phyloP scores from a whole-genome alignment of 2,113 vertebrate genomes.

The Plestiodon gilberti region DNA sequence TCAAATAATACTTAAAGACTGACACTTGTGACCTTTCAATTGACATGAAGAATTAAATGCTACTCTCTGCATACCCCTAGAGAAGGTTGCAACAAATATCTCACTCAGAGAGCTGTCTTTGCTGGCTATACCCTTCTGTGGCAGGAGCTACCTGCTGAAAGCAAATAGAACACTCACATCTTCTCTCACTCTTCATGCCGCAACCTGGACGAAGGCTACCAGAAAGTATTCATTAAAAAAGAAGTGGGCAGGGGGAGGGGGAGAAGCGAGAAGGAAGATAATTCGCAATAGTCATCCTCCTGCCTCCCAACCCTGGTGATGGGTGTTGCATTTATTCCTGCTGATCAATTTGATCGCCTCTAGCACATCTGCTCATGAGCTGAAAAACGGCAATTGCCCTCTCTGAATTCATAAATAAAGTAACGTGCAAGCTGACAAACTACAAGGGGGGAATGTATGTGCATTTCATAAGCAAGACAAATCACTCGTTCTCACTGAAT shows the following conservation, averaged over 20 bases:
- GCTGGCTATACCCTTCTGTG: constrained; percentile 19
- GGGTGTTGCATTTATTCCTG: constrained; percentile 55
- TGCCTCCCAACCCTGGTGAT: constrained; percentile 36
- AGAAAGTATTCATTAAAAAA: constrained; percentile 21
- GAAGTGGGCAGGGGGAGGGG: background rate
- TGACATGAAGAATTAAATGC: constrained; percentile 26
- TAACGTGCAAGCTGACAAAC: constrained; percentile 71
- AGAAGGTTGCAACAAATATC: constrained; percentile 25
- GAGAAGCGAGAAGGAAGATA: constrained; percentile 9
- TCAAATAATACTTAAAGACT: constrained; percentile 23
- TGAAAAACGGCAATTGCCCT: constrained; percentile 72
- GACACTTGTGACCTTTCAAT: constrained; percentile 24
- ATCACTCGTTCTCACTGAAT: constrained; percentile 75
- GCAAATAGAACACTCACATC: constrained; percentile 36
- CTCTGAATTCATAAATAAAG: constrained; percentile 73
- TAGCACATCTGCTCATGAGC: constrained; percentile 69
- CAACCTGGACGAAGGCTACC: constrained; percentile 9
- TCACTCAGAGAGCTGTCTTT: constrained; percentile 5
- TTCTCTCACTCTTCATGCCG: constrained; percentile 5
- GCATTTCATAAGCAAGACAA: constrained; percentile 78
- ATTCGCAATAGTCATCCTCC: constrained; percentile 56
- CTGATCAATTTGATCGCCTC: constrained; percentile 67
- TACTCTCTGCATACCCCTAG: background rate
- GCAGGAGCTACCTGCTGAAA: background rate
- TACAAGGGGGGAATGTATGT: constrained; percentile 69